Percentiles rank a stretch among this genome's conserved stretches.
These are phyloP conservation scores for Enteromius unitaeniatus DNA, from an alignment of 2,797 vertebrate genomes.

Conservation along the genomic window DNA sequence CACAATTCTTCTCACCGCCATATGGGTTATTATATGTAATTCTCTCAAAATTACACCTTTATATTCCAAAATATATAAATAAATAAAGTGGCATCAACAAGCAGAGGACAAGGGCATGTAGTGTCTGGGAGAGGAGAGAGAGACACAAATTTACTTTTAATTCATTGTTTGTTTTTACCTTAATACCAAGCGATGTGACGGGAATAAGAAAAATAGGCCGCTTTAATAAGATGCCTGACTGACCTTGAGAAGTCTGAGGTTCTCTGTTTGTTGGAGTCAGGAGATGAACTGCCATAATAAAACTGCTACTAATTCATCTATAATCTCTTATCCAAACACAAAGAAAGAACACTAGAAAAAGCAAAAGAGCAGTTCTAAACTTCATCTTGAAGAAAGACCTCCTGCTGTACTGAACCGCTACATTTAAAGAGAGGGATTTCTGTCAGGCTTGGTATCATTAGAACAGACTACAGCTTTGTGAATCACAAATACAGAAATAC, in stretches of 20 bases:
- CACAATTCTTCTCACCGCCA: constrained; percentile 67
- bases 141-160: constrained; percentile 67
- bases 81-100: constrained; percentile 57
- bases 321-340: constrained; percentile 58
- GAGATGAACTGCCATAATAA: constrained; percentile 53
- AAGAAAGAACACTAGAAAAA: background rate
- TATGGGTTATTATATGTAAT: constrained; percentile 77
- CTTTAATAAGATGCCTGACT: constrained; percentile 21
- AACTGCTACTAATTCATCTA: constrained; percentile 52
- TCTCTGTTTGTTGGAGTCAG: constrained; percentile 34
- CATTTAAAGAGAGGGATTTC: constrained; percentile 50
- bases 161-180: constrained; percentile 64
- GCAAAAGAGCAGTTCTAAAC: constrained; percentile 54
- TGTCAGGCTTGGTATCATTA: constrained; percentile 52
- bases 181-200: constrained; percentile 63
- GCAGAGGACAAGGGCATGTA: constrained; percentile 73
- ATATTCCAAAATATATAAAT: constrained; percentile 65
- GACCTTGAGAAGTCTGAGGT: constrained; percentile 47
- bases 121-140: constrained; percentile 61
- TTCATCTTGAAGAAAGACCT: constrained; percentile 52
- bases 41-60: constrained; percentile 76
- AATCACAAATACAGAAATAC: constrained; percentile 31
- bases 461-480: constrained; percentile 49
- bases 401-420: constrained; percentile 52
- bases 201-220: constrained; percentile 36